These are phyloP conservation scores for Melanophora roralis DNA, from an alignment of 2,888 invertebrate genomes.

Conservation along the genomic window DNA sequence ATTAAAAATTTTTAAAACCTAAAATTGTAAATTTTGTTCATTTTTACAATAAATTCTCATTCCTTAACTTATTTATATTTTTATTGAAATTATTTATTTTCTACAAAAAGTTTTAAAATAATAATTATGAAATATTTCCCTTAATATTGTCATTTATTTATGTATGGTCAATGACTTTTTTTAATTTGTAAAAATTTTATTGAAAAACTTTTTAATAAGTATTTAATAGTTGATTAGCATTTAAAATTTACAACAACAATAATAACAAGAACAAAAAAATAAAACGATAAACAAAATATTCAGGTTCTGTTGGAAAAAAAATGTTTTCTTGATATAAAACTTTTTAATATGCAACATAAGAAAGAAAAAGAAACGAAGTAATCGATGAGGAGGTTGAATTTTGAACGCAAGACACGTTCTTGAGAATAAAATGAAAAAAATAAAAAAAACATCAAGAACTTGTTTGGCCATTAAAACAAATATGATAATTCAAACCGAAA, in stretches of 20 bases:
- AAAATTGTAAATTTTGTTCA: too few relatives aligned
- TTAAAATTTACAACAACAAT: constrained; percentile 1
- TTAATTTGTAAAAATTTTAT: constrained; percentile 1
- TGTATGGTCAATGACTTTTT: constrained; percentile 28
- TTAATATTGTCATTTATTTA: neutral
- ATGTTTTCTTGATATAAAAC: neutral
- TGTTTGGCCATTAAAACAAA: constrained; percentile 54
- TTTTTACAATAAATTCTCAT: too few relatives aligned
- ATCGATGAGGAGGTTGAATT: too few relatives aligned
- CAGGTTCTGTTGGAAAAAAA: constrained; percentile 3
- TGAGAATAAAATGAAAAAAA: neutral
- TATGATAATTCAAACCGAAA: constrained; percentile 31
- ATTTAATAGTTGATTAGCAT: constrained; percentile 24
- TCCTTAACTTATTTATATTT: too few relatives aligned
- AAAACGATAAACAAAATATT: constrained; percentile 23
- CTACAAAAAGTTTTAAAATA: too few relatives aligned
- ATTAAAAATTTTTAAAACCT: too few relatives aligned
- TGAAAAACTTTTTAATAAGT: neutral
- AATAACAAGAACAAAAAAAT: neutral
- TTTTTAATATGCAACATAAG: constrained; percentile 6
- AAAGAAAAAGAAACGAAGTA: neutral
- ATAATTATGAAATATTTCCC: neutral
- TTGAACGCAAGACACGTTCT: constrained; percentile 49
- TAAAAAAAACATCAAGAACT: constrained; percentile 47
- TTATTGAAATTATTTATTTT: too few relatives aligned